Percentiles rank a stretch among this genome's conserved stretches.
phyloP scores from a whole-genome alignment of 2,888 invertebrate genomes.

The Fragum whitleyi region DNA sequence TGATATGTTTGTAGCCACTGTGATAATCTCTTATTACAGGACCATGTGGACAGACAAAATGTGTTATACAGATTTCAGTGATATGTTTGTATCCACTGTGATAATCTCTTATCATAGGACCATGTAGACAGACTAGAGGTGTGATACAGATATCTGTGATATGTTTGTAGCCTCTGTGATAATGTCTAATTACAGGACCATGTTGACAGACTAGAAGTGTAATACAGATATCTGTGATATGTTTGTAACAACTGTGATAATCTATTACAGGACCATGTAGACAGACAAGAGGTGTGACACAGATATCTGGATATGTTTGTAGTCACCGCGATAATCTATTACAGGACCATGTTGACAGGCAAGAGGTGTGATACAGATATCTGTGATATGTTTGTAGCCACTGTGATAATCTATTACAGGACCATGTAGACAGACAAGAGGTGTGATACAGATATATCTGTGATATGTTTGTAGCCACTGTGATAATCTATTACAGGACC shows the following conservation, averaged over 20 bases:
- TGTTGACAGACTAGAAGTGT: neutral
- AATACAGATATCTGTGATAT: neutral
- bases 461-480: conserved; percentile 1
- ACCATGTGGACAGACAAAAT: neutral
- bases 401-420: neutral
- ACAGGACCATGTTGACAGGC: conserved; percentile 5
- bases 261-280: neutral
- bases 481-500: conserved; percentile 44
- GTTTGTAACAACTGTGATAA: no score
- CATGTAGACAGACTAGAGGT: neutral
- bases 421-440: conserved; percentile 13
- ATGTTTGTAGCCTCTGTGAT: conserved; percentile 66
- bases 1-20: conserved; percentile 64
- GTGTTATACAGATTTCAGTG: neutral
- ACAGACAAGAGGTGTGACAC: neutral
- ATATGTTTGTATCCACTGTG: conserved; percentile 64
- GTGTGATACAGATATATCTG: neutral
- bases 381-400: no score
- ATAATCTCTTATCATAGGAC: conserved; percentile 43
- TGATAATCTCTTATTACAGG: conserved; percentile 47
- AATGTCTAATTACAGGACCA: conserved; percentile 30
- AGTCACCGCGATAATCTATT: conserved; percentile 50
- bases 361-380: neutral
- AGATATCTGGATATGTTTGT: conserved; percentile 55
- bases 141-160: conserved; percentile 2